Evolutionary conservation across 2,888 invertebrate species (phyloP).

Genomic region (Acanthoscelides obtectus): DNA sequence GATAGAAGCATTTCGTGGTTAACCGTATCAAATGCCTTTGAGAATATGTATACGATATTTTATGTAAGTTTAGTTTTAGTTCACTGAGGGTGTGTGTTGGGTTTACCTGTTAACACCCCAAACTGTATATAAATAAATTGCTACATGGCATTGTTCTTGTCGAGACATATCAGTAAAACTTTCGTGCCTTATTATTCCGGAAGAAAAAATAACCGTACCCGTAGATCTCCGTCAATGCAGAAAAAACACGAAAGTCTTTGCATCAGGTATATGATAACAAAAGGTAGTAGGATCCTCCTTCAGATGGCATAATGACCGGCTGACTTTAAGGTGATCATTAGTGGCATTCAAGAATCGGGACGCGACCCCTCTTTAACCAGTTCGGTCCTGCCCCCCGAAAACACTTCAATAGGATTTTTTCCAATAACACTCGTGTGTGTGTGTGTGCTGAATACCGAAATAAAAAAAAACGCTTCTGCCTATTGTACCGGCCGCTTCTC

Average conservation of each 20-base stretch:
- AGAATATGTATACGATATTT: too few species aligned
- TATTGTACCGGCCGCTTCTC: not conserved
- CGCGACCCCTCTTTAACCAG: not conserved
- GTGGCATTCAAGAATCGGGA: not conserved
- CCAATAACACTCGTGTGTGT: not conserved
- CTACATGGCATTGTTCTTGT: too few species aligned
- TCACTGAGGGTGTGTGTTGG: too few species aligned
- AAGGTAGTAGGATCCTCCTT: not conserved
- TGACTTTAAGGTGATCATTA: not conserved
- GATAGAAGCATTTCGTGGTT: too few species aligned
- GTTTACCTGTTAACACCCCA: too few species aligned
- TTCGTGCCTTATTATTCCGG: not conserved
- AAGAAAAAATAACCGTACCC: not conserved
- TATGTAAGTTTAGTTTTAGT: too few species aligned
- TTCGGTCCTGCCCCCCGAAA: not conserved
- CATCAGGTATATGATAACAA: not conserved
- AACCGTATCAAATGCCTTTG: too few species aligned
- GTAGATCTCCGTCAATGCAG: not conserved
- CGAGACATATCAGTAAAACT: too few species aligned
- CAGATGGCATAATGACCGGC: not conserved
- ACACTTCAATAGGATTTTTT: not conserved
- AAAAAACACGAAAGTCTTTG: not conserved
- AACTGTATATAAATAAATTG: too few species aligned
- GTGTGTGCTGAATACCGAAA: not conserved
- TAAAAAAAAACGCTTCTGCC: not conserved